Evolutionary conservation across 2,888 invertebrate genomes (phyloP).

Genomic region (Drosophila yooni): DNA sequence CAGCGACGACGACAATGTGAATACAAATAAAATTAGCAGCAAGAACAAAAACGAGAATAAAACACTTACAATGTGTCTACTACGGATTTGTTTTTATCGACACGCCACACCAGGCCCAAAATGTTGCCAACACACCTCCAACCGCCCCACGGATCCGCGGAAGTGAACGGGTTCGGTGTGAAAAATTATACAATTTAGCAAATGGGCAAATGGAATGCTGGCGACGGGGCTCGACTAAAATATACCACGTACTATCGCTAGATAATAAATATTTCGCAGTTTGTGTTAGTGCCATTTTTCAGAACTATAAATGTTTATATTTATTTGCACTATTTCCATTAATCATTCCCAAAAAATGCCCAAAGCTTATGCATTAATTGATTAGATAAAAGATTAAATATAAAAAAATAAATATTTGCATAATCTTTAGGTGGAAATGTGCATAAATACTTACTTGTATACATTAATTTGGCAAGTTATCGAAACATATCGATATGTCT

Average conservation of each 20-base stretch:
- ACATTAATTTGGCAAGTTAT: background rate
- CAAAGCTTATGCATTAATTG: background rate
- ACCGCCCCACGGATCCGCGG: constrained; percentile 1
- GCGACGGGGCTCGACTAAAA: constrained; percentile 5
- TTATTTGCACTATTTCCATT: background rate
- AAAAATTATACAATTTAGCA: constrained; percentile 47
- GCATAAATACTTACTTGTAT: background rate
- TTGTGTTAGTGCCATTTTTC: background rate
- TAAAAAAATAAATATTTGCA: background rate
- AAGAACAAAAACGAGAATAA: constrained; percentile 37
- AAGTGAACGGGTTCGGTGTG: constrained; percentile 51
- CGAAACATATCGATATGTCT: background rate
- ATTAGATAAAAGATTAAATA: background rate
- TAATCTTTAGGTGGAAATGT: background rate
- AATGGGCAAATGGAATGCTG: constrained; percentile 4
- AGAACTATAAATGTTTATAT: background rate
- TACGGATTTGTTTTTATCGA: constrained; percentile 54
- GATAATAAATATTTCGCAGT: background rate
- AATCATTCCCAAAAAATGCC: background rate
- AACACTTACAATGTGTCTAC: constrained; percentile 44
- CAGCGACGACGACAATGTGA: constrained; percentile 2
- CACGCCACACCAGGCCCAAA: constrained; percentile 21
- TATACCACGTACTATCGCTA: constrained; percentile 17
- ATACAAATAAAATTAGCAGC: constrained; percentile 33
- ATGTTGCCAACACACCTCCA: constrained; percentile 4